Conservation (phyloP, 2,888 invertebrate species). For the Hoplodrina ambigua region DNA sequence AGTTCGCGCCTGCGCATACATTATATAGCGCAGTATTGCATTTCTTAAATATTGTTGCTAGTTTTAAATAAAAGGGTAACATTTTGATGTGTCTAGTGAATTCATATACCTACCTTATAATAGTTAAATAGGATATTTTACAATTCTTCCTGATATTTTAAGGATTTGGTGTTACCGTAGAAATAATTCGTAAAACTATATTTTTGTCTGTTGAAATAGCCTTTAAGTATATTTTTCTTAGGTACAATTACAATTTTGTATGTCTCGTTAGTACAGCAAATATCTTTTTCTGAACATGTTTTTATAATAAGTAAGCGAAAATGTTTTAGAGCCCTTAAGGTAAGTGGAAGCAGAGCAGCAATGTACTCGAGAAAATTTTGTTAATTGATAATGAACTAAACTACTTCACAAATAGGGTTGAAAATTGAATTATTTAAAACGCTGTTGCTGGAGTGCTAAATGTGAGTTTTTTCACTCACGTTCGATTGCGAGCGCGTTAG, state of each 20-base stretch:
- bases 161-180: conserved; percentile 1
- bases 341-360: not conserved
- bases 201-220: conserved; percentile 6
- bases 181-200: conserved; percentile 17
- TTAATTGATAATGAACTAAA: not conserved
- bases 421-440: no score
- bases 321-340: not conserved
- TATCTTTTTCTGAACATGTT: conserved; percentile 3
- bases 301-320: not conserved
- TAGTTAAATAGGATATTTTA: not conserved
- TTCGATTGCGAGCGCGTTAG: no score
- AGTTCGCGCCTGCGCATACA: not conserved
- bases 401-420: not conserved
- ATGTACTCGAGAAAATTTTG: not conserved
- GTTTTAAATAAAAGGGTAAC: not conserved
- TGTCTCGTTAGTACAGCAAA: conserved; percentile 1
- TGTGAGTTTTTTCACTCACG: no score
- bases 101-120: not conserved
- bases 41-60: not conserved
- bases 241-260: conserved; percentile 18
- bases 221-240: conserved; percentile 1
- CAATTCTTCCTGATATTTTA: not conserved
- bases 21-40: not conserved
- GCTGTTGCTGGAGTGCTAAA: no score
- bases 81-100: not conserved